These are phyloP conservation scores for Heliconius charithonia DNA, from an alignment of 2,888 invertebrate genomes.

Conservation along the genomic window DNA sequence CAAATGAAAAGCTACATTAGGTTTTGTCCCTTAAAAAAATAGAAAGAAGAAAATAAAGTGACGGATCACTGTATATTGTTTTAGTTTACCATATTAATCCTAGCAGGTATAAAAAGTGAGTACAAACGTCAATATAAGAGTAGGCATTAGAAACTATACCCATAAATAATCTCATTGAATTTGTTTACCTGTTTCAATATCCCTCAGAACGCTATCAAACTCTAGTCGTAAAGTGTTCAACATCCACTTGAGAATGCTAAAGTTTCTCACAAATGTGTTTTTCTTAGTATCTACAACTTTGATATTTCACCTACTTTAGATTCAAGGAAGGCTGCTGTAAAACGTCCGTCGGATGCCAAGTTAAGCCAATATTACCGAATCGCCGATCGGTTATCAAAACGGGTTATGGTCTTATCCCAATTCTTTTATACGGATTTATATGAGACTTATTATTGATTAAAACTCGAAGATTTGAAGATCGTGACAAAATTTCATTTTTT, in stretches of 20 bases:
- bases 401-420: slow-evolving; percentile 44
- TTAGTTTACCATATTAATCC: not conserved
- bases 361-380: slow-evolving; percentile 51
- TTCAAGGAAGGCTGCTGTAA: slow-evolving; percentile 50
- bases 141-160: not conserved
- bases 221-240: slow-evolving; percentile 42
- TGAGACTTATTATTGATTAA: slow-evolving; percentile 41
- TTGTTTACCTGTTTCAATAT: slow-evolving; percentile 35
- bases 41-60: not conserved
- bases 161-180: slow-evolving; percentile 21
- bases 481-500: slow-evolving; percentile 20
- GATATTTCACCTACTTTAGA: slow-evolving; percentile 53
- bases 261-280: slow-evolving; percentile 51
- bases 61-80: not conserved
- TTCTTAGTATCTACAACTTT: slow-evolving; percentile 50
- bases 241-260: slow-evolving; percentile 43
- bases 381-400: slow-evolving; percentile 46
- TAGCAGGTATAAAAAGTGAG: not conserved
- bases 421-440: slow-evolving; percentile 43
- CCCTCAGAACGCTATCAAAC: slow-evolving; percentile 29
- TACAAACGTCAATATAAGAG: not conserved
- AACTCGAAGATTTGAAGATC: slow-evolving; percentile 9
- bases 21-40: not conserved
- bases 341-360: slow-evolving; percentile 51
- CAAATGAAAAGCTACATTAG: not conserved